Conservation (phyloP, 2,113 vertebrate genomes). For the Boulengeromyrus knoepffleri region DNA sequence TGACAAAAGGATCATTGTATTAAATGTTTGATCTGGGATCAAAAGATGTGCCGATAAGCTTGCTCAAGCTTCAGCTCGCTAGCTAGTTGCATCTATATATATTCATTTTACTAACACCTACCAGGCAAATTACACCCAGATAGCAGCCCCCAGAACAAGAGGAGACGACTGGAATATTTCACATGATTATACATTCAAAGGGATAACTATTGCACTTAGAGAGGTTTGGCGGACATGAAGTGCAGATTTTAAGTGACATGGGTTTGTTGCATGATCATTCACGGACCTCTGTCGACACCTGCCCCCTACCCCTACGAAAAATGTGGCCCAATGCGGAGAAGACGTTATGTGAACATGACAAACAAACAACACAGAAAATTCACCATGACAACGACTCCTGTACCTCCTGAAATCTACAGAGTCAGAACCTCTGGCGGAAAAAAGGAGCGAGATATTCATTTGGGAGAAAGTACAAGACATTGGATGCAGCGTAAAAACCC, state of each 20-base stretch:
- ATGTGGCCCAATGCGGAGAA: background rate
- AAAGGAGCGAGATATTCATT: background rate
- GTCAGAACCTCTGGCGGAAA: background rate
- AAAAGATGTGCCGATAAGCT: background rate
- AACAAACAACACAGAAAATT: background rate
- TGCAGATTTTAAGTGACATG: background rate
- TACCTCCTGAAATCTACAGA: background rate
- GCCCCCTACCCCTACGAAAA: background rate
- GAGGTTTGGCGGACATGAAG: background rate
- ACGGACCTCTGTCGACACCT: background rate
- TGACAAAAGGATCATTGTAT: background rate
- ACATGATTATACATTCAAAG: background rate
- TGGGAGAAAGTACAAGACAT: background rate
- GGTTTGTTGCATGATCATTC: background rate
- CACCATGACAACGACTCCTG: too few relatives aligned
- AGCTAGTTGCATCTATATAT: background rate
- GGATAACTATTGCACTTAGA: background rate
- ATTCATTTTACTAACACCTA: background rate
- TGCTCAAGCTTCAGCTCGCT: background rate
- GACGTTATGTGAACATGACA: background rate
- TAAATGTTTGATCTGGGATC: background rate
- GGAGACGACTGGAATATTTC: background rate
- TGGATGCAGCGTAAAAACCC: background rate
- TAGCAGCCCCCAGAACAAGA: background rate
- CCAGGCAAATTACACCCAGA: background rate